Evolutionary conservation across 1,140 invertebrate species (phyloP).

Genomic region (Venturia canescens): DNA sequence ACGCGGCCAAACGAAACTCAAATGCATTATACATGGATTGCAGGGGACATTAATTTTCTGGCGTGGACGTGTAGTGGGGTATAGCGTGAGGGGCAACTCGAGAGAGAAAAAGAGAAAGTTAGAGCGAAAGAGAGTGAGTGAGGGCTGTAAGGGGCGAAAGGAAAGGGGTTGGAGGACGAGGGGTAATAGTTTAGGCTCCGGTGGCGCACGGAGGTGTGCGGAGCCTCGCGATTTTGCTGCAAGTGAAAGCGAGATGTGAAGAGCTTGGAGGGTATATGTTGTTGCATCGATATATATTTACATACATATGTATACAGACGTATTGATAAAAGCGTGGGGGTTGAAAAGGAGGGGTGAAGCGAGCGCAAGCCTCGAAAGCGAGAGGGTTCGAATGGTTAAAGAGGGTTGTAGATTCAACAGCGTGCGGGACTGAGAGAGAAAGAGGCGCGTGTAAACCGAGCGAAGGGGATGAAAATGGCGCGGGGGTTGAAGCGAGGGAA

Average conservation of each 20-base stretch:
- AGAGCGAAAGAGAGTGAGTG: constrained; percentile 40
- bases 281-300: constrained; percentile 3
- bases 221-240: constrained; percentile 2
- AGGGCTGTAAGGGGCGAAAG: constrained; percentile 37
- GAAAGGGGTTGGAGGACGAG: constrained; percentile 40
- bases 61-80: constrained; percentile 73
- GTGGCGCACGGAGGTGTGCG: not conserved
- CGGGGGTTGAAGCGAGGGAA: constrained; percentile 20
- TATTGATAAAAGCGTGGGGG: not conserved
- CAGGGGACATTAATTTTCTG: constrained; percentile 78
- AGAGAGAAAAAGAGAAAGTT: constrained; percentile 42
- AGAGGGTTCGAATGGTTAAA: constrained; percentile 44
- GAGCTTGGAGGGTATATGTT: not conserved
- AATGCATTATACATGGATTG: constrained; percentile 78
- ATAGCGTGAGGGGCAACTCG: constrained; percentile 41
- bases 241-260: constrained; percentile 16
- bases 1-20: constrained; percentile 73
- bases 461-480: not conserved
- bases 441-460: not conserved
- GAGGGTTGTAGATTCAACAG: constrained; percentile 25
- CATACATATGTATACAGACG: constrained; percentile 8
- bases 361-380: constrained; percentile 41
- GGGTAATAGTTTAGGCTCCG: constrained; percentile 40
- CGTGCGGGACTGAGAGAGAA: constrained; percentile 6
- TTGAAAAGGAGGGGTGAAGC: not conserved